phyloP scores from a whole-genome alignment of 2,888 invertebrate genomes.

The Nomada fucata region DNA sequence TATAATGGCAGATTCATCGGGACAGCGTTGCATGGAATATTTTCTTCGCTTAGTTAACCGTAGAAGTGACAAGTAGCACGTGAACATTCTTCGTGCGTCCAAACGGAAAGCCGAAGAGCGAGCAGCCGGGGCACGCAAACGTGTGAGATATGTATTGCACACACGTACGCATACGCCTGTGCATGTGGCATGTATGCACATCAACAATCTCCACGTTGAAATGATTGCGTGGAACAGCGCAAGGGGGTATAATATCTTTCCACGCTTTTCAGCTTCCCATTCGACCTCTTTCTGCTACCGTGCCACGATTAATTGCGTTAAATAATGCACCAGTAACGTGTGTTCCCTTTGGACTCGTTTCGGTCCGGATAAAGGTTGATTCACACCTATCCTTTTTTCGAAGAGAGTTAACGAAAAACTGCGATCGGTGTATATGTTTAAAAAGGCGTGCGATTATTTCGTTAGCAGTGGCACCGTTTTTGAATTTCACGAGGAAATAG shows the following conservation, averaged over 20 bases:
- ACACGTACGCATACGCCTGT: background rate
- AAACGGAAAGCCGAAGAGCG: constrained; percentile 1
- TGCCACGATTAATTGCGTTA: constrained; percentile 37
- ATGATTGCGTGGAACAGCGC: constrained; percentile 30
- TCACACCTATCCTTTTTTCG: too few relatives aligned
- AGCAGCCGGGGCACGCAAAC: constrained; percentile 51
- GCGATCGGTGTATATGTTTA: too few relatives aligned
- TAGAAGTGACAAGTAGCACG: background rate
- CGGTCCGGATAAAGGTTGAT: too few relatives aligned
- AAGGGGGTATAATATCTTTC: constrained; percentile 53
- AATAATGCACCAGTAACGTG: constrained; percentile 29
- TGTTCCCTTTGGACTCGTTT: background rate
- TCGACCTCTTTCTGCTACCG: constrained; percentile 15
- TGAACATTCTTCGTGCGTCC: constrained; percentile 11
- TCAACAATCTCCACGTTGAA: constrained; percentile 23
- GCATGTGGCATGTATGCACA: background rate
- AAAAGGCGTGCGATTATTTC: too few relatives aligned
- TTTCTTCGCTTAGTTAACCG: constrained; percentile 67
- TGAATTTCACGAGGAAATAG: too few relatives aligned
- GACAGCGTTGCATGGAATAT: constrained; percentile 81
- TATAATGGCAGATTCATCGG: constrained; percentile 71
- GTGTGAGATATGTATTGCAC: constrained; percentile 45
- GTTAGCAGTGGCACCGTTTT: too few relatives aligned
- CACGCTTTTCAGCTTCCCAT: constrained; percentile 41
- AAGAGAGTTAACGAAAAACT: too few relatives aligned